Conservation (phyloP, 2,113 vertebrate species). For the Archocentrus centrarchus region DNA sequence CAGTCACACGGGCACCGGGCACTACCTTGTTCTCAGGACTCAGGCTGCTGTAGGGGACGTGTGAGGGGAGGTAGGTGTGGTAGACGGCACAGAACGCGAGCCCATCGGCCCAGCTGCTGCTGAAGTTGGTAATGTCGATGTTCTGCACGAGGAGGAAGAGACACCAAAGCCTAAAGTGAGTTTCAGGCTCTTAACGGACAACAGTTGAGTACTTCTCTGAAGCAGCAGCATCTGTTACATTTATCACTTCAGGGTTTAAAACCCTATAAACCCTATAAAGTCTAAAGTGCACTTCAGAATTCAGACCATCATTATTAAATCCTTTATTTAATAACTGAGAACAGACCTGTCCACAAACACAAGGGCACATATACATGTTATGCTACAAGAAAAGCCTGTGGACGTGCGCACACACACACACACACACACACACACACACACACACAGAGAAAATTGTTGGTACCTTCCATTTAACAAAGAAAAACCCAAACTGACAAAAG, state of each 20-base stretch:
- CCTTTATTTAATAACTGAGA: neutral
- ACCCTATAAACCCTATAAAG: neutral
- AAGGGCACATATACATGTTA: too few species aligned
- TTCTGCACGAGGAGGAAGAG: constrained; percentile 65
- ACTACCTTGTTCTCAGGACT: constrained; percentile 80
- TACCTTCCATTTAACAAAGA: too few species aligned
- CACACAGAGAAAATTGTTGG: too few species aligned
- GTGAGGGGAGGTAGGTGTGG: constrained; percentile 84
- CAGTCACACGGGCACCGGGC: neutral
- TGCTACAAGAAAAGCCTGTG: too few species aligned
- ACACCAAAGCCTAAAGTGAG: neutral
- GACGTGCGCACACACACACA: too few species aligned
- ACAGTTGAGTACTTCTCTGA: neutral
- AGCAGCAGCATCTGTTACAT: neutral
- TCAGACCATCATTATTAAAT: neutral
- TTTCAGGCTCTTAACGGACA: too few species aligned
- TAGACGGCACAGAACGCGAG: constrained; percentile 84
- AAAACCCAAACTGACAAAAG: too few species aligned
- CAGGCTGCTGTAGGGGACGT: constrained; percentile 79
- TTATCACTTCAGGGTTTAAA: neutral
- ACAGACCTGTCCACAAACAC: too few species aligned
- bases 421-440: too few species aligned
- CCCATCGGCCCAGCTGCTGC: constrained; percentile 85
- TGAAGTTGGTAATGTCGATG: constrained; percentile 87
- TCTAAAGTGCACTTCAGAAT: neutral